Conservation (phyloP, 2,113 vertebrate genomes). For the Ictidomys tridecemlineatus region DNA sequence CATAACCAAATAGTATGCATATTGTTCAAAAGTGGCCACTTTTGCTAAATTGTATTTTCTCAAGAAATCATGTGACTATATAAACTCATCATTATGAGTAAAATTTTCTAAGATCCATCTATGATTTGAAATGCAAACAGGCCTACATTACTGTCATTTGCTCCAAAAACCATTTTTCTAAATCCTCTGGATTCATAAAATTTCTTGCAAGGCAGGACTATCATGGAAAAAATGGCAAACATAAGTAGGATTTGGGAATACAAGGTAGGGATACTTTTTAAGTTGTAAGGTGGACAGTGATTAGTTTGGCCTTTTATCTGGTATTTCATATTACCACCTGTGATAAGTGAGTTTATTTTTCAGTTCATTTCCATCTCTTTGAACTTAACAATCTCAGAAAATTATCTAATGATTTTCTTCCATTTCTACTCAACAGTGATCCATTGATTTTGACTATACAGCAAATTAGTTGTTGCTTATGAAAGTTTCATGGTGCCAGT, state of each 20-base stretch:
- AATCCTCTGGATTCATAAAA: not conserved
- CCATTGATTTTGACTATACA: conserved; percentile 45
- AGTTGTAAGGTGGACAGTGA: not conserved
- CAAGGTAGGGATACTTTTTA: not conserved
- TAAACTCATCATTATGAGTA: not conserved
- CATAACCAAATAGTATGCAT: not conserved
- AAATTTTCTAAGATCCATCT: not conserved
- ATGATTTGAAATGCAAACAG: not conserved
- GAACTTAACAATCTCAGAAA: conserved; percentile 14
- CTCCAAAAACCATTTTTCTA: conserved; percentile 33
- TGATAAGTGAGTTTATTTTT: conserved; percentile 22
- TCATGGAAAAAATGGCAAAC: not conserved
- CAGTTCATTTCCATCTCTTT: not conserved
- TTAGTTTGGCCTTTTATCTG: not conserved
- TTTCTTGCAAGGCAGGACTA: conserved; percentile 12
- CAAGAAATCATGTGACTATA: not conserved
- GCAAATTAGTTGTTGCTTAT: conserved; percentile 34
- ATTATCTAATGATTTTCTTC: not conserved
- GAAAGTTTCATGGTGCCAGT: not conserved
- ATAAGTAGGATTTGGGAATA: not conserved
- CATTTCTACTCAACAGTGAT: conserved; percentile 32
- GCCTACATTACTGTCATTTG: not conserved
- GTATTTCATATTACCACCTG: not conserved
- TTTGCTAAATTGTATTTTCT: not conserved
- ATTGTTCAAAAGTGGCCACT: not conserved